Percentiles rank a stretch among this genome's conserved stretches.
Evolutionary conservation across 2,888 invertebrate species (phyloP).

Genomic region (Harpagoxenus sublaevis): DNA sequence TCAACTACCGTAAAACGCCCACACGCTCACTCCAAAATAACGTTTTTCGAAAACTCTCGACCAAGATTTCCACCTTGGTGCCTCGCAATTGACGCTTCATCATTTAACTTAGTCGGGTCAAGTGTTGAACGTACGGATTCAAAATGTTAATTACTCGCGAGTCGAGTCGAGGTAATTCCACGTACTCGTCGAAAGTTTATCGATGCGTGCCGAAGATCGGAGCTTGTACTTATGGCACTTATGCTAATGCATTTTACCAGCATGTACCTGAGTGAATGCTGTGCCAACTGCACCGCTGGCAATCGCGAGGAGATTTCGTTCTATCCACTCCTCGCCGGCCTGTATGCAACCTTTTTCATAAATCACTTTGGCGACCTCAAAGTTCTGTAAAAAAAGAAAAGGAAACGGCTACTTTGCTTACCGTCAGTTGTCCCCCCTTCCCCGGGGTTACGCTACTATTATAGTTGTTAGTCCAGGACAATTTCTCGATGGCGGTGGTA

Average conservation of each 20-base stretch:
- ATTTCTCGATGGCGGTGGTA: conserved; percentile 33
- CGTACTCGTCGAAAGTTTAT: conserved; percentile 10
- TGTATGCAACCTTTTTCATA: conserved; percentile 98
- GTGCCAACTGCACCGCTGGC: conserved; percentile 95
- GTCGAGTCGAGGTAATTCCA: neutral
- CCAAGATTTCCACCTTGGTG: neutral
- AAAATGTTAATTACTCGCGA: conserved; percentile 30
- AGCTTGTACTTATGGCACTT: conserved; percentile 19
- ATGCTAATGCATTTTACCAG: conserved; percentile 31
- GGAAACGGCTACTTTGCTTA: conserved; percentile 77
- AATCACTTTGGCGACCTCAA: conserved; percentile 93
- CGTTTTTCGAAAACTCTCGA: neutral
- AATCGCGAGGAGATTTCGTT: conserved; percentile 96
- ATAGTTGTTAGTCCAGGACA: conserved; percentile 58
- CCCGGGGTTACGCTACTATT: conserved; percentile 26
- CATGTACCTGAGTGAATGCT: conserved; percentile 96
- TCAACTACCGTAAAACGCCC: conserved; percentile 1
- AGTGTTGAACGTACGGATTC: neutral
- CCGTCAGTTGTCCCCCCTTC: conserved; percentile 61
- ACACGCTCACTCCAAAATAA: neutral
- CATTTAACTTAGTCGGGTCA: neutral
- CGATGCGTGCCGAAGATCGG: conserved; percentile 22
- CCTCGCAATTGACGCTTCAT: neutral
- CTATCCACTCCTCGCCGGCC: conserved; percentile 98
- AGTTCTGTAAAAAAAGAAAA: conserved; percentile 88